Evolutionary conservation across 2,113 vertebrate genomes (phyloP), one percentile per base, ranked within the genome.

Genomic region (Caloenas nicobarica): DNA sequence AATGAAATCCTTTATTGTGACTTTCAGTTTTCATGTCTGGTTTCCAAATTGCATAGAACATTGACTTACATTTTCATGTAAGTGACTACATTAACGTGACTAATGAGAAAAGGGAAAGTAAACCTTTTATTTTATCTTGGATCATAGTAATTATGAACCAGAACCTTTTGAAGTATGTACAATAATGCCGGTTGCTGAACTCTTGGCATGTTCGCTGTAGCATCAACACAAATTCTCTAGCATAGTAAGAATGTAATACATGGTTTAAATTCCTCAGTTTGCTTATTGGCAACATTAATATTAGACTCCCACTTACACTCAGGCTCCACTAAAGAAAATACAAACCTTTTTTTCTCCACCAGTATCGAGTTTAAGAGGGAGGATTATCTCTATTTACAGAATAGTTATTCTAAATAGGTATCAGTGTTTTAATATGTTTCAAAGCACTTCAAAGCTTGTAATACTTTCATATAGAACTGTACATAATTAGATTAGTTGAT

Each of bases 401-500:
- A 91, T 96, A 88, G 95, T 95, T 97, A 96, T 96, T 97, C 86
- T 96, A 97, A 97, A 96, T 94, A 98, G 97, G 96, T 98, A 98
- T 97, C 96, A 97, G 89, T 93, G 92, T 96, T 98, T 97, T 96
- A 97, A 96, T 97, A 96, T 95, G 95, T 98, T 98, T 97, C 95
- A 97, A 91, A 98, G 95, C 96, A 97, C 96, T 98, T 97, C 97
- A 98, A 97, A 98, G 97, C 98, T 97, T 97, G 97, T 98, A 98
- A 98, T 98, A 97, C 97, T 96, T 97, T 98, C 98, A 98, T 98
- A 98, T 98, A 98, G 97, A 98, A 98, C 95, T 97, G 97, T 96
- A 97, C 98, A 98, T 99, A 99, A 99, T 99, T 99, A 98, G 95
- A 98, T 98, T 98, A 98, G 91, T 97, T 97, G 95, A 97, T 98